phyloP scores from a whole-genome alignment of 2,888 invertebrate species.

The Syrphus vitripennis region DNA sequence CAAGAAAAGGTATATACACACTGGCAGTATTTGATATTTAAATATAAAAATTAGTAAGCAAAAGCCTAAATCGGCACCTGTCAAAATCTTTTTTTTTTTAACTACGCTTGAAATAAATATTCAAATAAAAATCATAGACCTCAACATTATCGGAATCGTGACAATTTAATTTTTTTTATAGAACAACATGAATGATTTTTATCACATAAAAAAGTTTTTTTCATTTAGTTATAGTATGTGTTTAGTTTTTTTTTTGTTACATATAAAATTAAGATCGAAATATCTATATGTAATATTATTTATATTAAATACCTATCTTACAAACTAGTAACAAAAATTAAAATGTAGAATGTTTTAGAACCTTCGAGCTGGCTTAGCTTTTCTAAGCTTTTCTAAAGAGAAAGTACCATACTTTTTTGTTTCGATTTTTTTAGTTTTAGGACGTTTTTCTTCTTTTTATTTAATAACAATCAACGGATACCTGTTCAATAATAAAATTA shows the following conservation, averaged over 20 bases:
- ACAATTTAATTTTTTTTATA: not conserved
- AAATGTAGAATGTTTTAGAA: slow-evolving; percentile 3
- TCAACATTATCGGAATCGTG: not conserved
- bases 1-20: too few relatives aligned
- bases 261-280: slow-evolving; percentile 8
- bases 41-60: too few relatives aligned
- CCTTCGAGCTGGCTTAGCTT: too few relatives aligned
- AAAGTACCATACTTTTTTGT: not conserved
- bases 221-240: not conserved
- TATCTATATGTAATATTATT: slow-evolving; percentile 7
- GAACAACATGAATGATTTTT: slow-evolving; percentile 59
- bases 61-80: too few relatives aligned
- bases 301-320: slow-evolving; percentile 17
- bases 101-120: not conserved
- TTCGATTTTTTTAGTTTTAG: slow-evolving; percentile 3
- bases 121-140: not conserved
- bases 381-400: too few relatives aligned
- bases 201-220: slow-evolving; percentile 58
- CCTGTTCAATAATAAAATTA: slow-evolving; percentile 17
- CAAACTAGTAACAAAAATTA: slow-evolving; percentile 15
- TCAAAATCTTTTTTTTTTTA: not conserved
- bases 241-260: not conserved
- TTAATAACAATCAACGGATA: not conserved
- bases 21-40: too few relatives aligned
- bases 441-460: slow-evolving; percentile 15